Evolutionary conservation across 2,113 vertebrate genomes (phyloP), one percentile per base, ranked within the genome.

Genomic region (Pavo muticus): DNA sequence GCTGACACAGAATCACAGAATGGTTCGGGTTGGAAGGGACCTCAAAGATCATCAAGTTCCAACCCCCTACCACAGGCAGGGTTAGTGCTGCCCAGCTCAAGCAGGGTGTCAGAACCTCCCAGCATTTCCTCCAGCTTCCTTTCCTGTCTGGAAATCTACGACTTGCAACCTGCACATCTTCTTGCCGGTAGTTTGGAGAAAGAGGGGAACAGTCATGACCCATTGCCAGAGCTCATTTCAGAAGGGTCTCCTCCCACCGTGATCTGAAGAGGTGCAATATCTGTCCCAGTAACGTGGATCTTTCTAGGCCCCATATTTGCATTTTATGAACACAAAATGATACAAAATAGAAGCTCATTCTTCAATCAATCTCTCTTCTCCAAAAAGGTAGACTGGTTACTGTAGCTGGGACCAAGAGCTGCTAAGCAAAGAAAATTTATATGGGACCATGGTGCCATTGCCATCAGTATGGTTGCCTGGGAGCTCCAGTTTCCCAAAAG

Each of bases 91-190:
- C 52, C 27, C 52, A 54, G 52, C 32, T 80, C 40, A 68, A 75
- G 72, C 72, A 74, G 25, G 47, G 23, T 24, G 72, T 83, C 91
- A 95, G 87, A 68, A 81, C 40, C 15, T 2, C 35, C 86, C 59
- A 2, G 71, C 76, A 39, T 95, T 95, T 85, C 82, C 91, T 90
- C 15, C 90, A 64, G 52, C 75, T 64, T 91, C 50, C 65, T 80
- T 29, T 77, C 77, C 75, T 87, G 82, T 61, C 74, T 74, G 68
- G 74, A 89, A 94, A 80, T 63, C 74, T 77, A 68, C 45, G 76
- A 1, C 54, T 70, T 50, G 42, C 54, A 83, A 56, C 72, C 29
- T 37, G 25, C 45, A 70, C 24, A 6, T 88, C 86, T 90, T 57
- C 69, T 80, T 4, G 1, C 14, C 18, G 30, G 75, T 6, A 37